Conservation (phyloP, 2,888 invertebrate genomes). For the Phragmatobia fuliginosa region DNA sequence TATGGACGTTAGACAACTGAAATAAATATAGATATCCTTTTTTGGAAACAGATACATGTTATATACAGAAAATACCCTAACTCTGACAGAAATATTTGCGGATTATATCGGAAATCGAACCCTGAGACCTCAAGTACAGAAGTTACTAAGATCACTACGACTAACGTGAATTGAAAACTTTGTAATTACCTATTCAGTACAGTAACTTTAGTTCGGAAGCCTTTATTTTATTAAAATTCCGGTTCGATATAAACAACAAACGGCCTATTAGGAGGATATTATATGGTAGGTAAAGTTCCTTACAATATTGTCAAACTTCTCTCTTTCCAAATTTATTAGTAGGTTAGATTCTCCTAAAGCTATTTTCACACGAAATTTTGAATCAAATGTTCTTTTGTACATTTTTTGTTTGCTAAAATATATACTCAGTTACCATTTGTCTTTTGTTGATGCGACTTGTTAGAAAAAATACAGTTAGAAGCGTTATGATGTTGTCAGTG, state of each 20-base stretch:
- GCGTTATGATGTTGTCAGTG: slow-evolving; percentile 11
- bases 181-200: background rate
- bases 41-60: too few species aligned
- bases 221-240: background rate
- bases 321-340: background rate
- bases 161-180: background rate
- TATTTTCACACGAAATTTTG: slow-evolving; percentile 17
- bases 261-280: background rate
- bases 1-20: too few species aligned
- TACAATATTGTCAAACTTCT: background rate
- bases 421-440: slow-evolving; percentile 11
- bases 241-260: background rate
- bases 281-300: background rate
- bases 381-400: slow-evolving; percentile 1
- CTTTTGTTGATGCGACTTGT: slow-evolving; percentile 7
- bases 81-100: too few species aligned
- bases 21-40: too few species aligned
- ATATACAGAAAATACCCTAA: too few species aligned
- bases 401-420: slow-evolving; percentile 7
- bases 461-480: slow-evolving; percentile 13
- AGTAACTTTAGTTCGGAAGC: background rate
- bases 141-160: background rate
- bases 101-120: too few species aligned
- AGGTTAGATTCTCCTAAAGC: background rate
- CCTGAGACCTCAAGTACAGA: too few species aligned